Evolutionary conservation across 2,888 invertebrate genomes (phyloP).

Genomic region (Netelia fuscicornis): DNA sequence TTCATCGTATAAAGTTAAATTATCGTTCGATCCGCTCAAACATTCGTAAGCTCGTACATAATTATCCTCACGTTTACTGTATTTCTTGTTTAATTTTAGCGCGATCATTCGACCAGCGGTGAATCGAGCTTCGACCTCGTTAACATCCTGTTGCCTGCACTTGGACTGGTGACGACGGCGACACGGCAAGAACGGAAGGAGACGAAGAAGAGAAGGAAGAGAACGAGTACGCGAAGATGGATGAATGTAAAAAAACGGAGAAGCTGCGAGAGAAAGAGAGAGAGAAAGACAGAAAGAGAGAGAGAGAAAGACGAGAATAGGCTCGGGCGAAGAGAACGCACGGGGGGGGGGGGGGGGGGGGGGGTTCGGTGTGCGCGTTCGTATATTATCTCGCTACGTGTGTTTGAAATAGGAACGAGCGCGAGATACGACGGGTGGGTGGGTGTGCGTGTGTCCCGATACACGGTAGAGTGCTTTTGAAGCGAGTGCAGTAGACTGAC

Average conservation of each 20-base stretch:
- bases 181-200: constrained; percentile 38
- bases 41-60: background rate
- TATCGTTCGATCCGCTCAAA: no score
- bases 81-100: constrained; percentile 27
- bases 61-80: background rate
- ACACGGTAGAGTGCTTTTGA: constrained; percentile 82
- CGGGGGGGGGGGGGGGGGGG: no score
- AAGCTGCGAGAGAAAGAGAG: constrained; percentile 39
- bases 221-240: constrained; percentile 32
- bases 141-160: constrained; percentile 54
- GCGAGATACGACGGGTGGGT: constrained; percentile 50
- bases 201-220: constrained; percentile 30
- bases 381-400: constrained; percentile 16
- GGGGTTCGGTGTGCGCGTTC: no score
- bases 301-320: constrained; percentile 18
- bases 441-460: constrained; percentile 72
- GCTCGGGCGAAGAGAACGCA: background rate
- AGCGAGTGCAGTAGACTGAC: constrained; percentile 82
- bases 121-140: constrained; percentile 48
- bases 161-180: constrained; percentile 57
- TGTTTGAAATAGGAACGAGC: constrained; percentile 40
- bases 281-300: constrained; percentile 27
- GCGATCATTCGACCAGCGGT: constrained; percentile 29
- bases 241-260: constrained; percentile 40
- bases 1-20: no score